Percentiles rank a stretch among this genome's conserved stretches.
phyloP scores from a whole-genome alignment of 1,140 invertebrate genomes.

The Dermatophagoides farinae region DNA sequence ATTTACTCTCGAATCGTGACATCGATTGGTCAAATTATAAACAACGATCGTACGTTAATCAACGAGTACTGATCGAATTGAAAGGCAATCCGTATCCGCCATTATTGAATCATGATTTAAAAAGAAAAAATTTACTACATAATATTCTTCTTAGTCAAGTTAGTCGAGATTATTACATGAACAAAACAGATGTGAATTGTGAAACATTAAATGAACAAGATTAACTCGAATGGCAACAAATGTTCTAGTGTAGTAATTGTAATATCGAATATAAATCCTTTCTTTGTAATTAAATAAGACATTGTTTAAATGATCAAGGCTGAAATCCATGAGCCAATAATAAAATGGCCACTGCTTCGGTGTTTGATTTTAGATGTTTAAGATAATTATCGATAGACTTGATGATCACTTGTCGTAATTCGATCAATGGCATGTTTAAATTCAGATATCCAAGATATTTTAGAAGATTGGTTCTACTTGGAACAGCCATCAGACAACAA shows the following conservation, averaged over 20 bases:
- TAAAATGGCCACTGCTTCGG: neutral
- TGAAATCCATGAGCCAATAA: slow-evolving; percentile 5
- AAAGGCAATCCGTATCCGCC: slow-evolving; percentile 33
- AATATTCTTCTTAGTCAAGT: slow-evolving; percentile 23
- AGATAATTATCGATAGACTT: neutral
- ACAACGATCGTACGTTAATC: neutral
- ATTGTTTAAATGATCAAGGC: neutral
- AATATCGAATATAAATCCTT: neutral
- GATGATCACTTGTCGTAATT: neutral
- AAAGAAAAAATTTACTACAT: slow-evolving; percentile 17
- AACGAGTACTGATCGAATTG: slow-evolving; percentile 48
- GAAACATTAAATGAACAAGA: neutral
- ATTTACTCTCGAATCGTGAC: slow-evolving; percentile 40
- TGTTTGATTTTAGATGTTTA: neutral
- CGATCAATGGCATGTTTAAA: neutral
- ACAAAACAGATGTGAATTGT: slow-evolving; percentile 9
- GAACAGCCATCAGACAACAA: slow-evolving; percentile 8
- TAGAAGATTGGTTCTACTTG: slow-evolving; percentile 1
- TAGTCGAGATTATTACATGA: slow-evolving; percentile 16
- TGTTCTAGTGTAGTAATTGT: neutral
- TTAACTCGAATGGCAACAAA: neutral
- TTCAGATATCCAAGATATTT: neutral
- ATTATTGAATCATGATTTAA: slow-evolving; percentile 12
- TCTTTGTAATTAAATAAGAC: neutral
- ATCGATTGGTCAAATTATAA: slow-evolving; percentile 31